phyloP scores from a whole-genome alignment of 2,113 vertebrate species.

The Eubucco bourcierii region DNA sequence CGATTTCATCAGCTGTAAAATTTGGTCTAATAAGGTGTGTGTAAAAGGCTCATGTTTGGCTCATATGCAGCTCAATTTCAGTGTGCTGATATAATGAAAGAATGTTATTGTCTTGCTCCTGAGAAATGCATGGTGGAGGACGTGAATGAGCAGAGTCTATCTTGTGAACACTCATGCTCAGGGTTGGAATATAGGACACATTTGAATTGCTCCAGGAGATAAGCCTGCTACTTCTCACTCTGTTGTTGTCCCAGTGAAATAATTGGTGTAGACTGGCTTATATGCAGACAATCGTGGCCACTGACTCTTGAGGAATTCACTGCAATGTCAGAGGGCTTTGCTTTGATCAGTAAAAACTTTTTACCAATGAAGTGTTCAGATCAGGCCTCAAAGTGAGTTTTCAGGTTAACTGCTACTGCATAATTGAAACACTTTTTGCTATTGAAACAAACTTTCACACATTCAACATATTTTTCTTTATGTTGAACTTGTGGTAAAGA shows the following conservation, averaged over 20 bases:
- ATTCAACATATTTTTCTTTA: background rate
- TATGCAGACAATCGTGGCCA: rapidly evolving
- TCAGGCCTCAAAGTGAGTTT: background rate
- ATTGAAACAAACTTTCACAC: background rate
- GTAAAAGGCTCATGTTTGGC: background rate
- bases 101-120: background rate
- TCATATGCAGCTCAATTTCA: rapidly evolving
- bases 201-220: background rate
- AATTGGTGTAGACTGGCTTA: background rate
- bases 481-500: background rate
- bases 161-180: background rate
- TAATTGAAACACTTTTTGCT: background rate
- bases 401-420: background rate
- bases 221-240: background rate
- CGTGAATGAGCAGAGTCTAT: background rate
- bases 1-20: background rate
- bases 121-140: rapidly evolving
- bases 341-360: background rate
- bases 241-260: too few species aligned
- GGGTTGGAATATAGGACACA: background rate
- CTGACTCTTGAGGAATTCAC: background rate
- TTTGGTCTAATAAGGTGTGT: background rate
- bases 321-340: background rate
- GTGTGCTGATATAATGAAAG: background rate
- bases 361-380: background rate